phyloP scores from a whole-genome alignment of 2,888 invertebrate species.

The Leptura quadrifasciata region DNA sequence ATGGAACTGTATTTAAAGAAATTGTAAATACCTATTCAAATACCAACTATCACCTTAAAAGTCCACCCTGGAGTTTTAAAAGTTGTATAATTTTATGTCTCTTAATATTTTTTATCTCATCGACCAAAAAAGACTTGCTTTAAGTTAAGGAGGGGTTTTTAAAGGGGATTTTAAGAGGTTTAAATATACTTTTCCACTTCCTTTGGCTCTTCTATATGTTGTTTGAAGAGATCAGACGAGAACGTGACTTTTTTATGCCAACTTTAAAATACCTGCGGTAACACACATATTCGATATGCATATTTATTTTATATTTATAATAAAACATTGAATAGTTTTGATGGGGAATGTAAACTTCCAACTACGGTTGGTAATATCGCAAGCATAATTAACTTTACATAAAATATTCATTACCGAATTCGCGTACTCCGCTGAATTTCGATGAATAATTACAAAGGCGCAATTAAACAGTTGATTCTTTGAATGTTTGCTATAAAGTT shows the following conservation, averaged over 20 bases:
- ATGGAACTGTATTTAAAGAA: too few species aligned
- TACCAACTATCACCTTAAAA: background rate
- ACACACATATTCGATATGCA: background rate
- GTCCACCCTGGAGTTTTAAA: background rate
- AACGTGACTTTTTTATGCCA: background rate
- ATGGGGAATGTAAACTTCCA: background rate
- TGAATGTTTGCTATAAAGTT: background rate
- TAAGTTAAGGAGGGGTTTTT: background rate
- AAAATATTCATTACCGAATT: background rate
- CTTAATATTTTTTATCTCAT: constrained; percentile 7
- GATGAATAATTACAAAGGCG: background rate
- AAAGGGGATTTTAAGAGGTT: background rate
- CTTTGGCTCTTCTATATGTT: background rate
- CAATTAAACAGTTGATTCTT: background rate
- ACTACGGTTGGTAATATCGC: background rate
- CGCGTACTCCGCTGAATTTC: background rate
- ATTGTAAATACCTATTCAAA: background rate
- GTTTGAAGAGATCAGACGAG: background rate
- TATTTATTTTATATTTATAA: background rate
- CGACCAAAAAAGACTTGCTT: background rate
- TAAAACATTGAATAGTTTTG: background rate
- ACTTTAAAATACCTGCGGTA: background rate
- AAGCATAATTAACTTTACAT: background rate
- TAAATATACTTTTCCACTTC: constrained; percentile 4
- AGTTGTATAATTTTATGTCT: background rate